Base-by-base conservation (phyloP, 2,113 vertebrate genomes). In the Caranx ignobilis region DNA sequence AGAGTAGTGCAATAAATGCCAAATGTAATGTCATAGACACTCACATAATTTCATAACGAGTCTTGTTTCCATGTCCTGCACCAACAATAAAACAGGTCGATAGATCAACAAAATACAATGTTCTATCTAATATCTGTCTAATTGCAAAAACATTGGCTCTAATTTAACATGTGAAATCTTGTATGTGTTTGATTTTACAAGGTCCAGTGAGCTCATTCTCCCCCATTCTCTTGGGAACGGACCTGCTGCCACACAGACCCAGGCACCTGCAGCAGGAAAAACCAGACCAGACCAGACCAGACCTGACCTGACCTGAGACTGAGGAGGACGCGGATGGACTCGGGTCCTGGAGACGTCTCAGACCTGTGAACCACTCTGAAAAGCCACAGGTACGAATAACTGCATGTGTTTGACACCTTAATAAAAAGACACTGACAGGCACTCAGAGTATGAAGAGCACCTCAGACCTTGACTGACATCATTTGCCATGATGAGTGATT, bases 401-500 rank as follows among this genome's bases (percentile, higher is more conserved):
- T 26, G 3, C 34, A 39, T 37, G 4, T 47, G 6, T 16, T 41
- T 41, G 39, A 41, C 39, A 41, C 39, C 39, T 71, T 68, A 61
- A 64, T 60, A n/a, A 55, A 5, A 59, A 75, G 56, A 15, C 55
- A 67, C 57, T 13, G 76, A 80, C 77, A 11, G 68, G 78, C 41
- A 77, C 50, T 43, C 64, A 35, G 41, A 9, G 21, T 2, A 16
- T 48, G 41, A 31, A 55, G 69, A 5, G 34, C 47, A 62, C 75
- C 61, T 68, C 64, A 78, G 77, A 81, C 77, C 84, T 69, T 52
- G 26, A 66, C 56, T 86, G 70, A 83, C 83, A 76, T 79, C 69
- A 82, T 92, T 88, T 59, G 57, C 54, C 65, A 10, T 77, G 72
- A 84, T 64, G 62, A 87, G 77, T 62, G 81, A 75, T 82, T 80